Percentiles rank a stretch among this genome's conserved stretches.
These are phyloP conservation scores for Gnathonemus echidnorhynchus DNA, from an alignment of 2,113 vertebrate species.

Conservation along the genomic window DNA sequence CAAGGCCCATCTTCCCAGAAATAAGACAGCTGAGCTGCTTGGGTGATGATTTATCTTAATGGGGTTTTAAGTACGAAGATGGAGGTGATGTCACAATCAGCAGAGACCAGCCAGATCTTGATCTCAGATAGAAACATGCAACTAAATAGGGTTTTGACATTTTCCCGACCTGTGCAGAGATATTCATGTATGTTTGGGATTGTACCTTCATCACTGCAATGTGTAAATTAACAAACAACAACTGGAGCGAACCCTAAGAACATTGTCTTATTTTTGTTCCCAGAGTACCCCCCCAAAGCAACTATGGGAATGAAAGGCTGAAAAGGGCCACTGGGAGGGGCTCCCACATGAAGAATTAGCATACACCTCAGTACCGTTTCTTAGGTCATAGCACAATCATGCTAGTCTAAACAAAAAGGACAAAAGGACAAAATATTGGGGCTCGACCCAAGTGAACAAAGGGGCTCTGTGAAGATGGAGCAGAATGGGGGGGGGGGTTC, in stretches of 20 bases:
- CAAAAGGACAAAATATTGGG: constrained; percentile 14
- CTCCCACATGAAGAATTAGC: background rate
- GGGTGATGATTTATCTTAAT: constrained; percentile 7
- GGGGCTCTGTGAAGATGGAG: background rate
- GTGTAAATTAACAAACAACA: background rate
- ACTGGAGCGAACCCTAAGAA: background rate
- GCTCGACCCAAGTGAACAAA: constrained; percentile 1
- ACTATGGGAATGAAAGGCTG: background rate
- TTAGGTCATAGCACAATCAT: background rate
- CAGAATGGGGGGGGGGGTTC: background rate
- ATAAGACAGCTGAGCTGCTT: background rate
- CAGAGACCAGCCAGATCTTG: background rate
- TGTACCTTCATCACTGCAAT: background rate
- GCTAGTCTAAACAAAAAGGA: background rate
- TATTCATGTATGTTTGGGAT: background rate
- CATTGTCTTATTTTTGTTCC: background rate
- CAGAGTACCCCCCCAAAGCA: background rate
- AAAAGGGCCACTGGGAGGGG: background rate
- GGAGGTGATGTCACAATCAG: background rate
- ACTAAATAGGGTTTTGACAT: background rate
- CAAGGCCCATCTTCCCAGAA: background rate
- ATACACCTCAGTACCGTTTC: background rate
- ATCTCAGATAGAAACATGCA: background rate
- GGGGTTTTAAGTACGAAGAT: background rate
- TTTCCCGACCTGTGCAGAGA: background rate